Conservation (phyloP, 2,888 invertebrate species). For the Tiphia femorata region DNA sequence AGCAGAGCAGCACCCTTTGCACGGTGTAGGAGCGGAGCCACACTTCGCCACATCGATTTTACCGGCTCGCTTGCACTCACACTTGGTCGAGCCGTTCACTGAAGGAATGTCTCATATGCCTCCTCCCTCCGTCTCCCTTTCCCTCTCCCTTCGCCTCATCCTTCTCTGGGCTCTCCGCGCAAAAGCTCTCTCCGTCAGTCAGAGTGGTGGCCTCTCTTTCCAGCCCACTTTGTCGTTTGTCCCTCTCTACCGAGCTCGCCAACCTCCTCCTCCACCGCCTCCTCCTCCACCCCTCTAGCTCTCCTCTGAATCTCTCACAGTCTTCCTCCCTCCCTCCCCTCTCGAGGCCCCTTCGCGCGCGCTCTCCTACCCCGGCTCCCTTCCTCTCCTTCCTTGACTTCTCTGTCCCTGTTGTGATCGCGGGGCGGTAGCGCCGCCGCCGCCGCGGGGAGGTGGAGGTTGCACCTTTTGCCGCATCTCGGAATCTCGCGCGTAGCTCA, state of each 20-base stretch:
- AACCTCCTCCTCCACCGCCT: constrained; percentile 39
- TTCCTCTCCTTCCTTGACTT: constrained; percentile 8
- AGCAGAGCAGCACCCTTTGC: constrained; percentile 53
- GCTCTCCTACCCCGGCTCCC: constrained; percentile 26
- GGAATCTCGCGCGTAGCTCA: constrained; percentile 61
- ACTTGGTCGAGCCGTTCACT: constrained; percentile 54
- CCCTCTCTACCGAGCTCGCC: constrained; percentile 39
- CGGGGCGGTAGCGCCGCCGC: constrained; percentile 38
- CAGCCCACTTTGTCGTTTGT: constrained; percentile 23
- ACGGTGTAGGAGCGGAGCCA: constrained; percentile 51
- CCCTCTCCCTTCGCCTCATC: constrained; percentile 6
- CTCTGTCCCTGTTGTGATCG: constrained; percentile 44
- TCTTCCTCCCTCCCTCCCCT: neutral
- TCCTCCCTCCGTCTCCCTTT: constrained; percentile 28
- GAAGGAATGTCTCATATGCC: constrained; percentile 62
- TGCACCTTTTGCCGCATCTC: constrained; percentile 63
- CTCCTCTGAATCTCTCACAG: neutral
- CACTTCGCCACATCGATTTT: constrained; percentile 69
- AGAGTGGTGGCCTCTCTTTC: constrained; percentile 38
- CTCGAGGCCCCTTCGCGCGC: constrained; percentile 4
- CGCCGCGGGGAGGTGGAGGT: constrained; percentile 45
- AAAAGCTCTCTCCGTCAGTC: constrained; percentile 40
- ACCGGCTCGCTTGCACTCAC: constrained; percentile 60
- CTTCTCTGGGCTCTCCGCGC: constrained; percentile 27
- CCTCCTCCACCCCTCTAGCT: constrained; percentile 17